Percentiles rank a stretch among this genome's conserved stretches.
These are phyloP conservation scores for Brachymystax lenok DNA, from an alignment of 2,797 vertebrate species.

Conservation along the genomic window DNA sequence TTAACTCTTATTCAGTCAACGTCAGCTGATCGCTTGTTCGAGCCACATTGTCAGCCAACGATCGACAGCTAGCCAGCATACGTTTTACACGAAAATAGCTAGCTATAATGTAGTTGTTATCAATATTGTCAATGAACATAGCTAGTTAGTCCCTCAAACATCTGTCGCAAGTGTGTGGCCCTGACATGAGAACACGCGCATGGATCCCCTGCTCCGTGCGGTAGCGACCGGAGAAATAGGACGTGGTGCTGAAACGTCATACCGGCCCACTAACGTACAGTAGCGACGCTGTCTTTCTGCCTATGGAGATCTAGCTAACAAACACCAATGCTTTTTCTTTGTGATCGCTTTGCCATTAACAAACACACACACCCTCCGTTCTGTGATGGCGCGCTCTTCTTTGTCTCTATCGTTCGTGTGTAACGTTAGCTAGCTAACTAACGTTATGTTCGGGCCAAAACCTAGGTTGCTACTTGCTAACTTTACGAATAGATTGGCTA, in stretches of 20 bases:
- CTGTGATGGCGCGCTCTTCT: background rate
- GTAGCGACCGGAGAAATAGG: background rate
- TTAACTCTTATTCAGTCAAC: background rate
- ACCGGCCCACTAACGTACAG: background rate
- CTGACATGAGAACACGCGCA: slow-evolving; percentile 1
- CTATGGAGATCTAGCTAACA: background rate
- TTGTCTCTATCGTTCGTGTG: background rate
- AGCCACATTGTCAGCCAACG: slow-evolving; percentile 12
- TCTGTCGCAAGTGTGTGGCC: slow-evolving; percentile 19
- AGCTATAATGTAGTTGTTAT: background rate
- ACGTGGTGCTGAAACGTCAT: slow-evolving; percentile 17
- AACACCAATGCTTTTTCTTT: background rate
- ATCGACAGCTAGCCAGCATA: background rate
- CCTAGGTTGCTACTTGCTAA: no score
- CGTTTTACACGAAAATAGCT: background rate
- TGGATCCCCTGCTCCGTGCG: no score
- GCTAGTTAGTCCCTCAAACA: slow-evolving; percentile 12
- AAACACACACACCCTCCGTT: background rate
- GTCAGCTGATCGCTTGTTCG: slow-evolving; percentile 53
- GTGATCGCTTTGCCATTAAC: background rate
- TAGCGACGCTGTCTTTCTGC: background rate
- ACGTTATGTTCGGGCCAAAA: background rate
- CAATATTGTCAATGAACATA: background rate
- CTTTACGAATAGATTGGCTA: no score
- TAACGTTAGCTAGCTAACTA: background rate